A percentile compares a stretch with the other conserved stretches of the same genome.
These are phyloP conservation scores for Rhinophrynus dorsalis DNA, from an alignment of 2,797 vertebrate genomes.

Conservation along the genomic window DNA sequence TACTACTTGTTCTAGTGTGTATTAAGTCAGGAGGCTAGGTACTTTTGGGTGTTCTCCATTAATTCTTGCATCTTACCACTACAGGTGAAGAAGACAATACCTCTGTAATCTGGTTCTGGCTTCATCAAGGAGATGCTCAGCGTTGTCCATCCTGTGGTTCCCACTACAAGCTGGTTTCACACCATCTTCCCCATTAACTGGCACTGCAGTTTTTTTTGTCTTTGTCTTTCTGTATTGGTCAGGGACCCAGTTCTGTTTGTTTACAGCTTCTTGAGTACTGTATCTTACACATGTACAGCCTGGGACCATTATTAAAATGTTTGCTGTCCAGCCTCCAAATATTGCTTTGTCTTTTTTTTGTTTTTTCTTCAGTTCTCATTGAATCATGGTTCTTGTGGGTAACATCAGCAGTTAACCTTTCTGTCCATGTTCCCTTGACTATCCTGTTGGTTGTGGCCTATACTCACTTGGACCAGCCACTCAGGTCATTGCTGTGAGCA, in stretches of 20 bases:
- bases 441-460: too few species aligned
- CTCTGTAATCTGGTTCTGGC: slow-evolving; percentile 84
- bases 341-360: neutral
- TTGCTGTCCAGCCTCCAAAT: neutral
- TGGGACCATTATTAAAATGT: slow-evolving; percentile 30
- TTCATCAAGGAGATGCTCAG: slow-evolving; percentile 83
- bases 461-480: too few species aligned
- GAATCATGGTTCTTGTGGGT: too few species aligned
- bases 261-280: neutral
- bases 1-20: too few species aligned
- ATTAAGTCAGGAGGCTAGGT: too few species aligned
- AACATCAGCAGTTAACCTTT: too few species aligned
- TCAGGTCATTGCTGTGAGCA: too few species aligned
- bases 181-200: slow-evolving; percentile 73
- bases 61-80: too few species aligned
- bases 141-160: slow-evolving; percentile 86
- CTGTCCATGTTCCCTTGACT: too few species aligned
- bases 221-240: neutral
- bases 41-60: too few species aligned
- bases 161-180: slow-evolving; percentile 82
- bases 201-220: neutral
- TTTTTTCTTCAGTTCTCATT: neutral
- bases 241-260: neutral
- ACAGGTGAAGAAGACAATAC: slow-evolving; percentile 90
- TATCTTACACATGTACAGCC: slow-evolving; percentile 4